These are phyloP conservation scores for Danaus plexippus DNA, from an alignment of 1,140 invertebrate species.

Conservation along the genomic window DNA sequence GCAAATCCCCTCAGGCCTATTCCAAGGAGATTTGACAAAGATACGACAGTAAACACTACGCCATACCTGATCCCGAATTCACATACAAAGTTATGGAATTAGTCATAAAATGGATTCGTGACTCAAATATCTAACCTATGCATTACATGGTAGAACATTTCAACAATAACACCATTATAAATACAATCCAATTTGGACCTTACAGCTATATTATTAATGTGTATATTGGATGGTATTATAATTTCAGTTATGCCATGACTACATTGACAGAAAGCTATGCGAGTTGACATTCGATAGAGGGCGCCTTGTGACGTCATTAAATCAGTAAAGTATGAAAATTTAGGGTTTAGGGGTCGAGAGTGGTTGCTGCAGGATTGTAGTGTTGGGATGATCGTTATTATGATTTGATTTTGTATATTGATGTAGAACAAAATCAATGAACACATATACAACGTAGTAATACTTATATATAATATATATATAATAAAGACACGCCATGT, in stretches of 20 bases:
- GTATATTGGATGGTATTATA: too few relatives aligned
- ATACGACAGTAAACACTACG: slow-evolving; percentile 58
- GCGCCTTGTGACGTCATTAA: slow-evolving; percentile 66
- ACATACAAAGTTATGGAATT: slow-evolving; percentile 72
- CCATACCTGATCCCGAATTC: slow-evolving; percentile 62
- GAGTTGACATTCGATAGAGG: slow-evolving; percentile 70
- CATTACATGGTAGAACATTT: slow-evolving; percentile 17
- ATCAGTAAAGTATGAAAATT: slow-evolving; percentile 65
- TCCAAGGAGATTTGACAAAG: slow-evolving; percentile 38
- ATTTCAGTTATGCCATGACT: too few relatives aligned
- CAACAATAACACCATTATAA: too few relatives aligned
- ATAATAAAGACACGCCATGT: too few relatives aligned
- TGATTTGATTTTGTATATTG: too few relatives aligned
- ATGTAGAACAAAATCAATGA: too few relatives aligned
- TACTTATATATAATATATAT: too few relatives aligned
- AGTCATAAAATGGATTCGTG: slow-evolving; percentile 70
- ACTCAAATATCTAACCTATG: slow-evolving; percentile 69
- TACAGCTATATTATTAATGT: too few relatives aligned
- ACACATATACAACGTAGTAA: too few relatives aligned
- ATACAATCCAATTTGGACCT: too few relatives aligned
- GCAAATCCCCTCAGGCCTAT: slow-evolving; percentile 45
- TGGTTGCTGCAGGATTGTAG: slow-evolving; percentile 18
- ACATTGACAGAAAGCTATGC: slow-evolving; percentile 23
- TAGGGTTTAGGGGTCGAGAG: slow-evolving; percentile 48
- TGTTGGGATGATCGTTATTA: too few relatives aligned